Conservation (phyloP, 2,113 vertebrate species). For the Paratilapia polleni region DNA sequence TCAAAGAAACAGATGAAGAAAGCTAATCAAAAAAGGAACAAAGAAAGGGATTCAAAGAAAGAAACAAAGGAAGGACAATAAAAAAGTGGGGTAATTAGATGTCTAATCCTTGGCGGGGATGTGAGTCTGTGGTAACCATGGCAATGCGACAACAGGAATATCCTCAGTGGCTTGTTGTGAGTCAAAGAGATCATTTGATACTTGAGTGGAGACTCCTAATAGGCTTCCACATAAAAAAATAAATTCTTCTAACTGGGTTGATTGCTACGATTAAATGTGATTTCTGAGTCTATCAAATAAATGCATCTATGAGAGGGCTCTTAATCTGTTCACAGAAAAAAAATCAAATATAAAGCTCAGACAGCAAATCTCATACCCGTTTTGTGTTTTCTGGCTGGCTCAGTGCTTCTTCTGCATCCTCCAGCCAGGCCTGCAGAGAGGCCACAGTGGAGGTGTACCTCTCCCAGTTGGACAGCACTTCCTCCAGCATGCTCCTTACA, state of each 20-base stretch:
- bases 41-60: slow-evolving; percentile 46
- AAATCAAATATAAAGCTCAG: background rate
- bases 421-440: slow-evolving; percentile 91
- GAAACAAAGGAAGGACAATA: slow-evolving; percentile 59
- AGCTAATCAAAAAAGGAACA: slow-evolving; percentile 23
- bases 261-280: slow-evolving; percentile 7
- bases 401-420: slow-evolving; percentile 90
- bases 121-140: slow-evolving; percentile 69
- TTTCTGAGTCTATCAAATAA: slow-evolving; percentile 32
- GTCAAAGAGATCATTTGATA: slow-evolving; percentile 67
- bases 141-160: slow-evolving; percentile 61
- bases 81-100: slow-evolving; percentile 75
- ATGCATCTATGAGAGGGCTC: background rate
- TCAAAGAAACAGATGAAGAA: slow-evolving; percentile 46
- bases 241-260: slow-evolving; percentile 46
- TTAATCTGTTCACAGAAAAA: slow-evolving; percentile 5
- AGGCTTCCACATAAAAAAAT: slow-evolving; percentile 42
- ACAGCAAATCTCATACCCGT: slow-evolving; percentile 78
- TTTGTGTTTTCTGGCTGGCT: slow-evolving; percentile 88
- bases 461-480: slow-evolving; percentile 94
- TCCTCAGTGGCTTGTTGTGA: slow-evolving; percentile 61
- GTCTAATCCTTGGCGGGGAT: slow-evolving; percentile 68
- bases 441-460: slow-evolving; percentile 87
- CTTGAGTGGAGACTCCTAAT: slow-evolving; percentile 56
- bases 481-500: slow-evolving; percentile 94